Evolutionary conservation across 2,888 invertebrate genomes (phyloP).

Genomic region (Drosophila dives): DNA sequence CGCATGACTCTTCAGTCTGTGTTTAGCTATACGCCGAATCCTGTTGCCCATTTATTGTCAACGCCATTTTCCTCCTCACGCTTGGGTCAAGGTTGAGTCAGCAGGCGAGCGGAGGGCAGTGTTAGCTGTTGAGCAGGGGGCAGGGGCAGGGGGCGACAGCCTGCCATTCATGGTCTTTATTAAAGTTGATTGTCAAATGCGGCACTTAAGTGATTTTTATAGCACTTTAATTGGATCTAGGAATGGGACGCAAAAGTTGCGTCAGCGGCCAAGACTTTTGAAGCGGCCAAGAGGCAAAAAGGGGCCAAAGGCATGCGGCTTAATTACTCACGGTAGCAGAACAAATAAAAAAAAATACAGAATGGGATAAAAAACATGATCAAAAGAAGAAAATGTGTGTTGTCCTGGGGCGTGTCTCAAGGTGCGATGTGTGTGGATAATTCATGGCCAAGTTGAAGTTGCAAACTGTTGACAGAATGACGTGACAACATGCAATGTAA

Average conservation of each 20-base stretch:
- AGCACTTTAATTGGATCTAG: constrained; percentile 73
- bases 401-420: constrained; percentile 45
- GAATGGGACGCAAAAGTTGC: constrained; percentile 36
- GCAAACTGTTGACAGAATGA: constrained; percentile 74
- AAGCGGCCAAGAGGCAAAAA: constrained; percentile 31
- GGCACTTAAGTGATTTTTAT: constrained; percentile 76
- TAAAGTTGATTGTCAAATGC: constrained; percentile 80
- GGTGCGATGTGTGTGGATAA: constrained; percentile 29
- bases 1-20: constrained; percentile 22
- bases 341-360: constrained; percentile 12
- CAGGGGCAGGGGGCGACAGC: neutral
- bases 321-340: constrained; percentile 71
- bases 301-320: constrained; percentile 61
- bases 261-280: constrained; percentile 32
- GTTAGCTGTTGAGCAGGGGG: neutral
- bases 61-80: constrained; percentile 35
- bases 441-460: constrained; percentile 25
- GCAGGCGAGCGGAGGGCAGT: neutral
- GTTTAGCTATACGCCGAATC: constrained; percentile 51
- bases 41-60: constrained; percentile 63
- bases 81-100: constrained; percentile 70
- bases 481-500: constrained; percentile 81
- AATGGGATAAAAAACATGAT: neutral
- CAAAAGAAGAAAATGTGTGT: constrained; percentile 3
- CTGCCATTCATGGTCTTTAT: constrained; percentile 63